Evolutionary conservation across 64 coral and sea anemone species (phyloP), one percentile per base, ranked within the genome.

Genomic region (Catalaphyllia jardinei): DNA sequence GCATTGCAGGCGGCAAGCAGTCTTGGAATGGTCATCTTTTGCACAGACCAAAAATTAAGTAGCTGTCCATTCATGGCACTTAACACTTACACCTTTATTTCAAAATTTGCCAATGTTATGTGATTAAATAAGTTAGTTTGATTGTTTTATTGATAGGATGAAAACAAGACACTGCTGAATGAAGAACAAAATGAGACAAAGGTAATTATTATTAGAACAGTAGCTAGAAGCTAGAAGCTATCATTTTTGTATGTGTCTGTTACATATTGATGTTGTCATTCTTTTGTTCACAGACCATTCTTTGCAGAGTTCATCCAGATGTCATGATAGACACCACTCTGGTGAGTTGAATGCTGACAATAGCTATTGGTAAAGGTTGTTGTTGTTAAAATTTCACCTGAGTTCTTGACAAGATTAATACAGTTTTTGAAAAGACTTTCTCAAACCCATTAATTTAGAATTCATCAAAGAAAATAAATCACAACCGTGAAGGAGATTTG

Each of bases 121-220:
- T 20, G 19, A 67, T 24, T 18, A 18, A 20, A 24, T 29, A 29
- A 81, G 13, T 4, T 9, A 35, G 20, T 64, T 24, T 39, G 18
- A 60, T 60, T 7, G 10, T 75, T 52, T 85, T 75, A 14, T 71
- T 59, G 4, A 74, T 28, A 87, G 69, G 69, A 75, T 60, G 71
- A 76, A 29, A 87, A 87, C 72, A 87, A 87, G 55, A 60, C 86
- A 33, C 18, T n/a, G n/a, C 10, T 75, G 50, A 60, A 22, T 60
- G 86, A 87, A 39, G 73, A 75, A 52, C 71, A 87, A 75, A 87
- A 87, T 87, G 52, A 46, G 30, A 87, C 71, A 76, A 87, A 75
- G 73, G 86, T 76, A 35, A 89, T 71, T 2, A 20, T 71, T 8
- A 20, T 10, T 22, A 13, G 7, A 90, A 29, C 8, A 19, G 11